These are phyloP conservation scores for Cololabis saira DNA, from an alignment of 2,113 vertebrate genomes.

Conservation along the genomic window DNA sequence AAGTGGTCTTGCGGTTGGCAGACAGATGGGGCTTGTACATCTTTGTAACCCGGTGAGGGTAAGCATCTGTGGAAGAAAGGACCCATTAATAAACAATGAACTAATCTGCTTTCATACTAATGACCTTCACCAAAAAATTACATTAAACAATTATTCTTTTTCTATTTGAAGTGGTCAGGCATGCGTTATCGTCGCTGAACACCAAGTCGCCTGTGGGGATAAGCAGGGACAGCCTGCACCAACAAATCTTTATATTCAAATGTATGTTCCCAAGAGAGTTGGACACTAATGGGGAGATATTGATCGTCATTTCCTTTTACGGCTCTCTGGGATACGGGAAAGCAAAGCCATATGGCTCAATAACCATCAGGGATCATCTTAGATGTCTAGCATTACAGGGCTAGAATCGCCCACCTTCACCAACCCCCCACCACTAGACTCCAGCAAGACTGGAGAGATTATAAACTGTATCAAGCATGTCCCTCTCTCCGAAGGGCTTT, in stretches of 20 bases:
- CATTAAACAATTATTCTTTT: conserved; percentile 6
- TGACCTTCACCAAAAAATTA: conserved; percentile 1
- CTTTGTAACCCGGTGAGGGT: conserved; percentile 49
- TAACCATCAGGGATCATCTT: conserved; percentile 63
- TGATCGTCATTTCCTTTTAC: conserved; percentile 73
- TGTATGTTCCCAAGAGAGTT: conserved; percentile 38
- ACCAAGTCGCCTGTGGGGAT: background rate
- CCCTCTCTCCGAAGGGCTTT: conserved; percentile 26
- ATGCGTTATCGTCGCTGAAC: background rate
- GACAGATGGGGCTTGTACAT: conserved; percentile 52
- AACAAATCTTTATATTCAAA: conserved; percentile 45
- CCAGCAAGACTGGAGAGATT: conserved; percentile 27
- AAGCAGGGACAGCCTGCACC: conserved; percentile 15
- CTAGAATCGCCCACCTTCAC: conserved; percentile 53
- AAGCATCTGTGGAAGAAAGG: conserved; percentile 68
- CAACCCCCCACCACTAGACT: conserved; percentile 30
- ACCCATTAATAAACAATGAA: conserved; percentile 51
- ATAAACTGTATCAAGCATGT: conserved; percentile 22
- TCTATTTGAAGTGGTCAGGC: background rate
- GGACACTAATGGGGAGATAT: conserved; percentile 79
- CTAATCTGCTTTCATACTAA: conserved; percentile 14
- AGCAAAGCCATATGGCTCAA: conserved; percentile 70
- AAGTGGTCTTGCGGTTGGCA: conserved; percentile 28
- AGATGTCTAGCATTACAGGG: conserved; percentile 66
- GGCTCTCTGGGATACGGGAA: conserved; percentile 68